Evolutionary conservation across 2,888 invertebrate species (phyloP).

Genomic region (Chrysotoxum bicinctum): DNA sequence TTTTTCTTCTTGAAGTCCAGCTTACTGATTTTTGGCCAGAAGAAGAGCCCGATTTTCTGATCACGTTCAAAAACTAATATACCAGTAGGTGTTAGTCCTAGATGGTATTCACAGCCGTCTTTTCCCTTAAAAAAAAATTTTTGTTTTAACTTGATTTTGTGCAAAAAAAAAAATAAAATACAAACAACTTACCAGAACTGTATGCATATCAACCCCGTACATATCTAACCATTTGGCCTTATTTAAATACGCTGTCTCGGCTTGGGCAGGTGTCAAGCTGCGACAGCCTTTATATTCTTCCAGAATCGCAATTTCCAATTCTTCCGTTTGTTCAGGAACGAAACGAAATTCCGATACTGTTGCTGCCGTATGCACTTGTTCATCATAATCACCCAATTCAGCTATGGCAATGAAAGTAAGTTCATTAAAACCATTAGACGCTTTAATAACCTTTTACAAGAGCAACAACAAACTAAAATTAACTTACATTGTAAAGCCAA

Average conservation of each 20-base stretch:
- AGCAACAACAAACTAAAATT: not conserved
- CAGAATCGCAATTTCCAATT: conserved; percentile 96
- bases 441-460: not conserved
- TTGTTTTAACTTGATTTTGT: not conserved
- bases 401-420: conserved; percentile 83
- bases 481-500: conserved; percentile 94
- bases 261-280: conserved; percentile 96
- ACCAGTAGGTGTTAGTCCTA: conserved; percentile 98
- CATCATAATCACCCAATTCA: conserved; percentile 98
- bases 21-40: conserved; percentile 99
- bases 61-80: conserved; percentile 98
- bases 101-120: conserved; percentile 97
- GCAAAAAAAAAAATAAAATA: not conserved
- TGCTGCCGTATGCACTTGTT: conserved; percentile 94
- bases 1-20: conserved; percentile 99
- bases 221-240: conserved; percentile 99
- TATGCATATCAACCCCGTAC: conserved; percentile 99
- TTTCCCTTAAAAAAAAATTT: conserved; percentile 86
- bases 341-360: conserved; percentile 99
- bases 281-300: conserved; percentile 94
- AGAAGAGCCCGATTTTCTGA: conserved; percentile 98
- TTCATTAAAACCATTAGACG: not conserved
- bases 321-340: conserved; percentile 97
- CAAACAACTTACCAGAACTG: conserved; percentile 87
- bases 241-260: conserved; percentile 96